Conservation (phyloP, 2,113 vertebrate genomes). For the Lophura nycthemera region DNA sequence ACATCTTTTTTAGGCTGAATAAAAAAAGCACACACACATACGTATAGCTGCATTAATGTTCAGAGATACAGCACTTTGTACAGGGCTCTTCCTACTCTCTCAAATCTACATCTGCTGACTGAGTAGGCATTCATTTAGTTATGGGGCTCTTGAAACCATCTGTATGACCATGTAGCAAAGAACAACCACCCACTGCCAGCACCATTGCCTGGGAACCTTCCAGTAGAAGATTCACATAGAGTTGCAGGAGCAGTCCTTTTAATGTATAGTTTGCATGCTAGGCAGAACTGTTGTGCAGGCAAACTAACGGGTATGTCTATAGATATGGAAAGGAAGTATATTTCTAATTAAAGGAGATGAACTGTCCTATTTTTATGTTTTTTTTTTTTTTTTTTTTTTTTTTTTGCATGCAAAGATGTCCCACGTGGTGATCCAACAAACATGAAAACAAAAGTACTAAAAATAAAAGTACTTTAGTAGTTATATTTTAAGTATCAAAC, state of each 20-base stretch:
- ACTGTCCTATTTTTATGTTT: not conserved
- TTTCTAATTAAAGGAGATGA: not conserved
- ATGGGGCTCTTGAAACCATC: not conserved
- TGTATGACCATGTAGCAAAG: not conserved
- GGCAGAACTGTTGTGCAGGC: not conserved
- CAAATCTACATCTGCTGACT: not conserved
- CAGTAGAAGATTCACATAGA: not conserved
- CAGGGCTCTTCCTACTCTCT: not conserved
- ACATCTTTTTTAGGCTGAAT: not conserved
- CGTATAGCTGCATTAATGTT: not conserved
- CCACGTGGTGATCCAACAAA: not conserved
- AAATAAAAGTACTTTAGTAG: not conserved
- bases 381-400: not conserved
- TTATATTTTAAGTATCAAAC: not conserved
- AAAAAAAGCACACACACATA: fast-evolving
- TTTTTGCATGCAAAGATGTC: too few relatives aligned
- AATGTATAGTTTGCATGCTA: not conserved
- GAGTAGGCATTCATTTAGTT: not conserved
- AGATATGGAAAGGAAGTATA: not conserved
- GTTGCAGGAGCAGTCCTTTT: not conserved
- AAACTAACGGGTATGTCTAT: not conserved
- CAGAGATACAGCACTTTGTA: fast-evolving
- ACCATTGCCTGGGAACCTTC: not conserved
- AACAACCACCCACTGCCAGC: not conserved
- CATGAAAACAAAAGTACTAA: not conserved